phyloP scores from a whole-genome alignment of 2,888 invertebrate species.

The Yponomeuta sedellus region DNA sequence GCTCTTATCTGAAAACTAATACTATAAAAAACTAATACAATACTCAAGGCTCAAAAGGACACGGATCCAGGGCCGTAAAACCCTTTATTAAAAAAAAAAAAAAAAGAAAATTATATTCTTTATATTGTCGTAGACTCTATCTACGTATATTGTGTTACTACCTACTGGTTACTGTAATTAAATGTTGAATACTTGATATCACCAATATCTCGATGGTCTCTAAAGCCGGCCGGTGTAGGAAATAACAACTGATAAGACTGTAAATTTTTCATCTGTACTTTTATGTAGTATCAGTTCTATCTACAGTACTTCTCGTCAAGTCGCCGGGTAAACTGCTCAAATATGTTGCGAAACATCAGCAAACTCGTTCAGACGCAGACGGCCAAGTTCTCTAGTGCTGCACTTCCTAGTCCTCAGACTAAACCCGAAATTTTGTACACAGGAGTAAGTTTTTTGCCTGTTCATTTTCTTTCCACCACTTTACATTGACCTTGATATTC shows the following conservation, averaged over 20 bases:
- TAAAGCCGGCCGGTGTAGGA: not conserved
- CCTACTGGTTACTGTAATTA: too few relatives aligned
- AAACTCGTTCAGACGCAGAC: conserved; percentile 51
- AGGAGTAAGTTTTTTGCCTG: conserved; percentile 68
- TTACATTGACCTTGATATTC: not conserved
- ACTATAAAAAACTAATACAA: too few relatives aligned
- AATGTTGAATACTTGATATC: too few relatives aligned
- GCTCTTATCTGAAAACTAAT: too few relatives aligned
- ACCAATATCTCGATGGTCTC: not conserved
- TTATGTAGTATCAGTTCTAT: too few relatives aligned
- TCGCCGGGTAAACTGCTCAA: conserved; percentile 18
- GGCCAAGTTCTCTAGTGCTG: conserved; percentile 74
- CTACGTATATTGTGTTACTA: too few relatives aligned
- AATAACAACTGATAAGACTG: not conserved
- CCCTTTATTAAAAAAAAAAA: too few relatives aligned
- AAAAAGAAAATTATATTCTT: too few relatives aligned
- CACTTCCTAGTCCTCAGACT: conserved; percentile 79
- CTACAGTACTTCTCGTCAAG: not conserved
- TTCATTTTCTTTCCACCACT: not conserved
- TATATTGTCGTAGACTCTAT: too few relatives aligned
- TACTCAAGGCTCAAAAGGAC: too few relatives aligned
- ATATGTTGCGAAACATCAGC: conserved; percentile 53
- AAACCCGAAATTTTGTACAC: conserved; percentile 86
- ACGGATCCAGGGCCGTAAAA: too few relatives aligned
- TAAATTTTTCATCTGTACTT: not conserved